A percentile compares a stretch with the other conserved stretches of the same genome.
Evolutionary conservation across 2,113 vertebrate genomes (phyloP).

Genomic region (Malurus cyaneus): DNA sequence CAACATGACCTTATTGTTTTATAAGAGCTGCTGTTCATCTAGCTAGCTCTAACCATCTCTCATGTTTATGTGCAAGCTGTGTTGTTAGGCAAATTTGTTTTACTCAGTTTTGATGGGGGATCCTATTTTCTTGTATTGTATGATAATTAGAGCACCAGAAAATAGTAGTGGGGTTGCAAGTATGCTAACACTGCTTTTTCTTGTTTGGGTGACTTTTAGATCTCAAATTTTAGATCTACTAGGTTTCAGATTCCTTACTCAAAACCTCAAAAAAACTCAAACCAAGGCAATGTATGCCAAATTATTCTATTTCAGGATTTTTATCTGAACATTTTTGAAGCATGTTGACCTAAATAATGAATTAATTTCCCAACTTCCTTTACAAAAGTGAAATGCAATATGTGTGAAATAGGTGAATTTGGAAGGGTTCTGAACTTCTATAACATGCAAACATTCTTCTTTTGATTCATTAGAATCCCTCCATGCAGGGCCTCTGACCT

Average conservation of each 20-base stretch:
- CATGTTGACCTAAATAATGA: not conserved
- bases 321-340: not conserved
- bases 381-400: not conserved
- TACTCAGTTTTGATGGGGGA: not conserved
- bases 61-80: not conserved
- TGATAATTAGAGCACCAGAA: not conserved
- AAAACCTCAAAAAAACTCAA: not conserved
- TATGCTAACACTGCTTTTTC: not conserved
- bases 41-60: not conserved
- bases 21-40: not conserved
- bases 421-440: not conserved
- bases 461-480: not conserved
- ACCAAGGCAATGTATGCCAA: not conserved
- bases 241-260: not conserved
- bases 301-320: not conserved
- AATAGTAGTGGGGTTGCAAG: not conserved
- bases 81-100: not conserved
- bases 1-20: not conserved
- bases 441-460: not conserved
- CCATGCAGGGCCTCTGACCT: not conserved
- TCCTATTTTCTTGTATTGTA: not conserved
- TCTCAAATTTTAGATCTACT: not conserved
- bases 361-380: not conserved
- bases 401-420: not conserved
- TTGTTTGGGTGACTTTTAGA: not conserved